Conservation (phyloP, 37 sponge, comb jelly and placozoan genomes). For the Ianthella basta region DNA sequence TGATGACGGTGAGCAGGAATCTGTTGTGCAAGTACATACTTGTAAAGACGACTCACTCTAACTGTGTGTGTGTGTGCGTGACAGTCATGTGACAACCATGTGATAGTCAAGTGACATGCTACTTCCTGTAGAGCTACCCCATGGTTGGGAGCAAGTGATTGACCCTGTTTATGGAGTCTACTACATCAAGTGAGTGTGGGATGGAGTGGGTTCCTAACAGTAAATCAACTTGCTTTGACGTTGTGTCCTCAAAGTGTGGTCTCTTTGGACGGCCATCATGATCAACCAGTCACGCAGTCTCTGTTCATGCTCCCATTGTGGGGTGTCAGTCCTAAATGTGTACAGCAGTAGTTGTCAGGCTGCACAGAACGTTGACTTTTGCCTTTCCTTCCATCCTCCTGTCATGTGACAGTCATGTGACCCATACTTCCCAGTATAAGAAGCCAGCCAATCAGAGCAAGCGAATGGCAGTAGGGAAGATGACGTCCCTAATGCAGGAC, state of each 20-base stretch:
- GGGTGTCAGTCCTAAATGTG: too few relatives aligned
- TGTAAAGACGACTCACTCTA: too few relatives aligned
- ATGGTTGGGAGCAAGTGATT: conserved; percentile 93
- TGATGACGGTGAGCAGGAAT: conserved; percentile 76
- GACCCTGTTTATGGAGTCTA: conserved; percentile 91
- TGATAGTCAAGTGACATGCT: not conserved
- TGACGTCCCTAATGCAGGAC: conserved; percentile 47
- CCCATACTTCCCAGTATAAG: conserved; percentile 79
- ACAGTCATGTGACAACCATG: not conserved
- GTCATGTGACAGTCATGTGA: conserved; percentile 70
- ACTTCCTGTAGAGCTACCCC: conserved; percentile 83
- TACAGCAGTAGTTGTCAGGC: not conserved
- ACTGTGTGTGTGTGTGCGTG: not conserved
- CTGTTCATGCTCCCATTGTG: too few relatives aligned
- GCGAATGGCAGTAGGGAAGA: conserved; percentile 54
- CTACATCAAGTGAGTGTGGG: conserved; percentile 90
- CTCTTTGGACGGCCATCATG: too few relatives aligned
- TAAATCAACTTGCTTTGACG: too few relatives aligned
- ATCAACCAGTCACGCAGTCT: too few relatives aligned
- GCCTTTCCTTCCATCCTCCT: not conserved
- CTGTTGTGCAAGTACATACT: too few relatives aligned
- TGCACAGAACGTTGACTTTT: not conserved
- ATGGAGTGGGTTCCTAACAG: too few relatives aligned
- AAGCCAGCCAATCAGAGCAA: conserved; percentile 79
- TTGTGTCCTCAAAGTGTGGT: too few relatives aligned